Base-by-base conservation (phyloP, 2,888 invertebrate genomes). In the Lapara coniferarum region DNA sequence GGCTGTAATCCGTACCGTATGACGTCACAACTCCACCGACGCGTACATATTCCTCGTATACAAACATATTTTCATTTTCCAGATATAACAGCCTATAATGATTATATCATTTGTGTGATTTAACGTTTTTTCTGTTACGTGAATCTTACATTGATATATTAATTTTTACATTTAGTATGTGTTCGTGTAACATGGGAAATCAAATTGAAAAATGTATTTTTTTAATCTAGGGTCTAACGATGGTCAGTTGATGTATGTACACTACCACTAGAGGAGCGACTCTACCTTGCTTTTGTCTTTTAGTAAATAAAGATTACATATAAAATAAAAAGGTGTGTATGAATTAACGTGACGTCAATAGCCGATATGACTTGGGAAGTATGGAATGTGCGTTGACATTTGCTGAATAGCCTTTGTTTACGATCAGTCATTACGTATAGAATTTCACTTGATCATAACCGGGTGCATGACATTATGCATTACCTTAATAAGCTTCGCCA, bases 331-430 rank as follows among this genome's bases (percentile, higher is more conserved):
- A 46, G 14, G n/a, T 30, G 46, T 59, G 68, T 58, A 52, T 56
- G 57, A 56, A 19, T 67, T 44, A 56, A 37, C 25, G 19, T 69
- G 52, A 69, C 51, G 63, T 63, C 59, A 14, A 37, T 19, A 46
- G 25, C 12, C 59, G 52, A 7, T 49, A 44, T 14, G 16, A 46
- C 19, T 51, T 13, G 30, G 14, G 25, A 8, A 19, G 46, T 10
- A 14, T 63, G 19, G 44, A 63, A 69, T 69, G 52, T 63, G 53
- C 53, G 59, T 46, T n/a, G 68, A 46, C 53, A 69, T 69, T 69
- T 69, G 59, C 46, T 59, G 52, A 69, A 69, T 69, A 10, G 52
- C 44, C 63, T 69, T 69, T 69, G 59, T 69, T 69, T 59, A 52
- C 30, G 57, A 51, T 58, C 58, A 58, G 13, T 14, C 16, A 63